Conservation (phyloP, 2,888 invertebrate species). For the Axea sp. region DNA sequence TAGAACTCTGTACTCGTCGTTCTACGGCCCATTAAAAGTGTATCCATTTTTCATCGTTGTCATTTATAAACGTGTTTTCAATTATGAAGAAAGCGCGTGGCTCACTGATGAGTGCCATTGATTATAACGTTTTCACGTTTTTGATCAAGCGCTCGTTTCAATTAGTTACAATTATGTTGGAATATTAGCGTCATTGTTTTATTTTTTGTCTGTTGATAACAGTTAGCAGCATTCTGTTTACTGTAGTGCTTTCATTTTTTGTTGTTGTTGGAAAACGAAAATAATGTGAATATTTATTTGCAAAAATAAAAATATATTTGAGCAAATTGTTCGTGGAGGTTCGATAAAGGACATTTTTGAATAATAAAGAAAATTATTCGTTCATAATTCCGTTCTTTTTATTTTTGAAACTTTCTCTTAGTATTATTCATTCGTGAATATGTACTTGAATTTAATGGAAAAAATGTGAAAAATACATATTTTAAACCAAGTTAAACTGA, state of each 20-base stretch:
- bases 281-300: too few species aligned
- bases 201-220: background rate
- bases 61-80: slow-evolving; percentile 51
- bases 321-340: too few species aligned
- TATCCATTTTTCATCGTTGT: slow-evolving; percentile 51
- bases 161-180: slow-evolving; percentile 19
- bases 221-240: background rate
- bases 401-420: too few species aligned
- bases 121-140: slow-evolving; percentile 16
- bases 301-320: too few species aligned
- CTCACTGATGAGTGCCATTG: slow-evolving; percentile 25
- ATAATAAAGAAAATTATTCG: too few species aligned
- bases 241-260: background rate
- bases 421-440: too few species aligned
- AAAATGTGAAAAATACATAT: too few species aligned
- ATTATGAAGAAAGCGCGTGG: slow-evolving; percentile 42
- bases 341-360: too few species aligned
- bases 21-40: slow-evolving; percentile 46
- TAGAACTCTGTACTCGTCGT: slow-evolving; percentile 29
- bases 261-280: background rate
- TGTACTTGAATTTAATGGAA: too few species aligned
- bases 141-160: slow-evolving; percentile 9
- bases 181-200: background rate
- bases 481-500: too few species aligned
- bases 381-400: too few species aligned